A percentile compares a stretch with the other conserved stretches of the same genome.
phyloP scores from a whole-genome alignment of 1,140 invertebrate species.

The Panonychus citri region DNA sequence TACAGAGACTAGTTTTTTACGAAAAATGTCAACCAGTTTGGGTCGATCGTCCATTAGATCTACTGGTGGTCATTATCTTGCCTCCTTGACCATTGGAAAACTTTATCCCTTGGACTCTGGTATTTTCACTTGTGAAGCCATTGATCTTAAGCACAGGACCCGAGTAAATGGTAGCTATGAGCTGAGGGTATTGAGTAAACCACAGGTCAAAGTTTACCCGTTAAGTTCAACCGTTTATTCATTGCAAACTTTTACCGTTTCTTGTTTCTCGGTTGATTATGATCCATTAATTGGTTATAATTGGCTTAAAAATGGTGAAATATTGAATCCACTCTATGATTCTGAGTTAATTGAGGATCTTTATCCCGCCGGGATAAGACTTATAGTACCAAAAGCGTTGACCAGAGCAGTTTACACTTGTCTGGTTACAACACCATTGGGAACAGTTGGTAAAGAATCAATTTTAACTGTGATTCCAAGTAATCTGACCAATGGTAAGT shows the following conservation, averaged over 20 bases:
- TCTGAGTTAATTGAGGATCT: conserved; percentile 15
- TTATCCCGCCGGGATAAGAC: conserved; percentile 12
- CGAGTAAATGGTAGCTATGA: background rate
- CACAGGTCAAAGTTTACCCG: conserved; percentile 3
- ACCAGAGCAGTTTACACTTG: conserved; percentile 13
- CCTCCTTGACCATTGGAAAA: background rate
- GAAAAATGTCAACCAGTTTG: too few relatives aligned
- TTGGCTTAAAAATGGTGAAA: conserved; percentile 14
- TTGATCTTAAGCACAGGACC: conserved; percentile 8
- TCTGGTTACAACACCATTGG: conserved; percentile 11
- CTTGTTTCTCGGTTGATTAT: background rate
- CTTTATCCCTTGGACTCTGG: conserved; percentile 5
- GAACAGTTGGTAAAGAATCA: conserved; percentile 3
- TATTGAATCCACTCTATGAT: conserved; percentile 11
- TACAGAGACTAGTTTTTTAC: too few relatives aligned
- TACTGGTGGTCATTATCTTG: background rate
- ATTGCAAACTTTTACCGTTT: background rate
- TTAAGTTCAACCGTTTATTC: background rate
- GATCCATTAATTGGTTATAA: conserved; percentile 13
- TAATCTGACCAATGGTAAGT: background rate
- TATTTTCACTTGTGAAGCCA: conserved; percentile 14
- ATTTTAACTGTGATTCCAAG: conserved; percentile 11
- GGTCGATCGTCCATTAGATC: too few relatives aligned
- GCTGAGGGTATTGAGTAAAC: conserved; percentile 6
- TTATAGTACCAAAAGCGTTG: conserved; percentile 7